phyloP scores from a whole-genome alignment of 2,888 invertebrate species.

The Callinectes sapidus region DNA sequence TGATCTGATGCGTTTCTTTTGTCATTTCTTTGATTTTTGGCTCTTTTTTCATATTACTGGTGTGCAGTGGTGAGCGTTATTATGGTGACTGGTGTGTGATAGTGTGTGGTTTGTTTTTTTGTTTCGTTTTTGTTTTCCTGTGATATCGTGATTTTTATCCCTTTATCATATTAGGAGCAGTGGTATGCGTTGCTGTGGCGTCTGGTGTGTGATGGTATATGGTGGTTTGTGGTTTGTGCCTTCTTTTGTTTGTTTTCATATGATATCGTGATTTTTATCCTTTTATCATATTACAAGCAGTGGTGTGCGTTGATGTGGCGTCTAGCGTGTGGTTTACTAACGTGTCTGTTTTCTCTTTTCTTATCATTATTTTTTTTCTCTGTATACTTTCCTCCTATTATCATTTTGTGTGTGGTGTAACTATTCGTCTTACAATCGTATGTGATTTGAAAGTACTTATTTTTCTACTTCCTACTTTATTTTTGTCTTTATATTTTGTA shows the following conservation, averaged over 20 bases:
- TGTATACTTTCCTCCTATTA: too few relatives aligned
- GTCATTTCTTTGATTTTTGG: too few relatives aligned
- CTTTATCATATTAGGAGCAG: too few relatives aligned
- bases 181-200: too few relatives aligned
- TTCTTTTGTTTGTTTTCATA: too few relatives aligned
- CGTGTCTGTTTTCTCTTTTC: neutral
- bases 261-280: too few relatives aligned
- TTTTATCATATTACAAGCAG: neutral
- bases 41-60: too few relatives aligned
- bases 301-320: slow-evolving; percentile 1
- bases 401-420: neutral
- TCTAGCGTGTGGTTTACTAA: neutral
- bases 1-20: neutral
- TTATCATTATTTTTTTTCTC: too few relatives aligned
- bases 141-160: too few relatives aligned
- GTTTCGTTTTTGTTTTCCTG: neutral
- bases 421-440: neutral
- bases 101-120: neutral
- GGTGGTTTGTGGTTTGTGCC: slow-evolving; percentile 6
- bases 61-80: neutral
- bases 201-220: neutral
- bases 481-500: too few relatives aligned
- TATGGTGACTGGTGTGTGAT: neutral
- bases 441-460: neutral
- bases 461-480: neutral